phyloP scores from a whole-genome alignment of 2,113 vertebrate genomes.

The Alligator sinensis region DNA sequence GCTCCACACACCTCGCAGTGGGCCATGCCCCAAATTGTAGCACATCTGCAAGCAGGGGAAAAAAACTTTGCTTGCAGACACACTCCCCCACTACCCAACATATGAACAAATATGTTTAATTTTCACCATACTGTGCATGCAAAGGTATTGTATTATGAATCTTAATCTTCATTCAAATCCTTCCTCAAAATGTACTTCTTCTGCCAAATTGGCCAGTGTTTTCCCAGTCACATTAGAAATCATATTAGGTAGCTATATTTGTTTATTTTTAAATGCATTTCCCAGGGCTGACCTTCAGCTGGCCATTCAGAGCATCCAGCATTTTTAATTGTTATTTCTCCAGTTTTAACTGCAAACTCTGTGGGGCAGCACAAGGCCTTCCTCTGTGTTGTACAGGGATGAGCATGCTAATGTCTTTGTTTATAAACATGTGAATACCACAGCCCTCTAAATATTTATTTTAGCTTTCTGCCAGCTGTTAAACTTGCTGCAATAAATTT shows the following conservation, averaged over 20 bases:
- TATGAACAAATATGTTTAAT: too few relatives aligned
- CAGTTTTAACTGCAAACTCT: not conserved
- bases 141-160: not conserved
- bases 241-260: not conserved
- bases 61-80: too few relatives aligned
- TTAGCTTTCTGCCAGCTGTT: not conserved
- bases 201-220: not conserved
- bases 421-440: not conserved
- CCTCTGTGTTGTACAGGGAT: not conserved
- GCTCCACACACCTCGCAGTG: too few relatives aligned
- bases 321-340: not conserved
- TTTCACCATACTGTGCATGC: not conserved
- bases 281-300: not conserved
- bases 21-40: too few relatives aligned
- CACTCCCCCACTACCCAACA: too few relatives aligned
- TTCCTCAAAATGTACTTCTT: not conserved
- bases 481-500: constrained; percentile 52
- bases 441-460: not conserved
- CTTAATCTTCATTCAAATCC: not conserved
- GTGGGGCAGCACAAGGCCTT: not conserved
- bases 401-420: not conserved
- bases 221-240: not conserved
- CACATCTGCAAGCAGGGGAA: too few relatives aligned
- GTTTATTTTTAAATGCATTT: not conserved
- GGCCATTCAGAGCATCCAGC: constrained; percentile 4